Evolutionary conservation across 2,888 invertebrate species (phyloP), one percentile per base, ranked within the genome.

Genomic region (Dendrolimus houi): DNA sequence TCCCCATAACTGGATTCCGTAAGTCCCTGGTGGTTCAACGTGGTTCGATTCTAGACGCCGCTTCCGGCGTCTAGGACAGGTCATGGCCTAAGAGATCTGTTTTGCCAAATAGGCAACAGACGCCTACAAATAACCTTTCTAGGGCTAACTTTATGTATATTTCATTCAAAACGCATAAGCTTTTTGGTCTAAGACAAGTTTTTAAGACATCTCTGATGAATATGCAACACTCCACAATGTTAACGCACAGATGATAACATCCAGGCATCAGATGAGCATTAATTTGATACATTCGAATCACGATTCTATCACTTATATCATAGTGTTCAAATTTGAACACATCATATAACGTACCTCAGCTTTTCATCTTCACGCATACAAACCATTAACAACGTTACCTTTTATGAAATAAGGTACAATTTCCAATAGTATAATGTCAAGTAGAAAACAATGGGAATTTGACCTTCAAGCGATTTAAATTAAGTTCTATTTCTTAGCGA

Each of bases 171-270:
- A 29, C 29, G 29, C 29, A 29, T 29, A 29, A 29, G 29, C 29
- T 6, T 29, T 29, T 29, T 29, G 6, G 29, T 6, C 29, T 29
- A 29, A 29, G 29, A 29, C 29, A 29, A 29, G 29, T 29, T 29
- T 29, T 29, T 29, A 29, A 29, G 29, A 29, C 47, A 47, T 10
- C 47, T 47, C 47, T 47, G 47, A 47, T 47, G 9, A 47, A 47
- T 47, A 47, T 60, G 55, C 57, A 58, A 60, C 57, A 59, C 54
- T 60, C 60, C 57, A 59, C 58, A 52, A 58, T 56, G 54, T 59
- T 14, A 66, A 63, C 63, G 60, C 54, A 62, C 59, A 64, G 60
- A 59, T 66, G 63, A 66, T 66, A 60, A 57, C 63, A 59, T 55
- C 57, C 58, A 55, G 53, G 56, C 58, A 41, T 63, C 55, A 52